Evolutionary conservation across 2,113 vertebrate genomes (phyloP).

Genomic region (Vulpes lagopus): DNA sequence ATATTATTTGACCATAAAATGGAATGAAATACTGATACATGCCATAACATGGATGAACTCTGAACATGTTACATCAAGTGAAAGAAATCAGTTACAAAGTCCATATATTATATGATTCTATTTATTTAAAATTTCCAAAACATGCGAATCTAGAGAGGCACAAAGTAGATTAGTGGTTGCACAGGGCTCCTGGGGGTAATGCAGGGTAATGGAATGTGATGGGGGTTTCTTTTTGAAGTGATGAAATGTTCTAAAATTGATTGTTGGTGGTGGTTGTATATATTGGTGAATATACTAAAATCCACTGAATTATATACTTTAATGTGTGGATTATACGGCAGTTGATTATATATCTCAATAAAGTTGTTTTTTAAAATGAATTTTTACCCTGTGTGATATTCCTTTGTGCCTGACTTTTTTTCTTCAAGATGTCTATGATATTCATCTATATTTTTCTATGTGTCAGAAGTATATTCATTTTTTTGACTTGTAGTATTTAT

Average conservation of each 20-base stretch:
- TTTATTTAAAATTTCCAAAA: background rate
- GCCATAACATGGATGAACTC: background rate
- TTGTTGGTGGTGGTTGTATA: background rate
- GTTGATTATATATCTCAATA: background rate
- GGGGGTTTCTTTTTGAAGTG: background rate
- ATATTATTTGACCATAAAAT: background rate
- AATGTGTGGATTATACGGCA: background rate
- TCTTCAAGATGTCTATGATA: background rate
- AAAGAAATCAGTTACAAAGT: constrained; percentile 32
- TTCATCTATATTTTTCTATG: background rate
- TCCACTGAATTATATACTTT: background rate
- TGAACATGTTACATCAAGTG: background rate
- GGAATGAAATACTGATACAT: background rate
- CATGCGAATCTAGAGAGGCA: background rate
- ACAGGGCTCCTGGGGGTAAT: background rate
- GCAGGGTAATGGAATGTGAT: background rate
- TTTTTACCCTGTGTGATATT: background rate
- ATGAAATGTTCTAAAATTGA: background rate
- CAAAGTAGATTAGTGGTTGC: background rate
- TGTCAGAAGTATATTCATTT: constrained; percentile 2
- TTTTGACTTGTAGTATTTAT: constrained; percentile 19
- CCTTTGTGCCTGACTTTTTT: background rate
- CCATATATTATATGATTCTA: background rate
- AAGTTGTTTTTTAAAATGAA: background rate
- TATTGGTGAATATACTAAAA: background rate